phyloP scores from a whole-genome alignment of 2,888 invertebrate genomes.

The Apamea epomidion region DNA sequence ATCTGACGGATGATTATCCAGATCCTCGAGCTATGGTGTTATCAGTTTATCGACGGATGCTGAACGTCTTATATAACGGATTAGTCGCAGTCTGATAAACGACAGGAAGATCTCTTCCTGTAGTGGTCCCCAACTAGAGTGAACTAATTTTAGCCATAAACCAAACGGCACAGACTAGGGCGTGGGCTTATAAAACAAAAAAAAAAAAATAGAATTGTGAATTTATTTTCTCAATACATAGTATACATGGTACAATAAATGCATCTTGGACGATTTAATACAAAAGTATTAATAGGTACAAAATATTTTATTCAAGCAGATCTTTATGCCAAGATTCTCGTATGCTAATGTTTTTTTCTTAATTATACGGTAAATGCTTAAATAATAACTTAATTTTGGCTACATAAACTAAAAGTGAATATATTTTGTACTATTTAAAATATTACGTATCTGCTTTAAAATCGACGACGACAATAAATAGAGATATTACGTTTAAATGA shows the following conservation, averaged over 20 bases:
- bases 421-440: constrained; percentile 81
- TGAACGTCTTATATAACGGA: constrained; percentile 11
- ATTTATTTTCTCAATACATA: constrained; percentile 72
- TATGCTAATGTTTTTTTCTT: constrained; percentile 61
- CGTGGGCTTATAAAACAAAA: constrained; percentile 15
- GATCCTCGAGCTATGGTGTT: not conserved
- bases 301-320: constrained; percentile 58
- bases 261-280: constrained; percentile 82
- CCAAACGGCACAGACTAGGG: not conserved
- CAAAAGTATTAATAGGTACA: constrained; percentile 75
- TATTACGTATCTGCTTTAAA: constrained; percentile 67
- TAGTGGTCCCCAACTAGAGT: constrained; percentile 3
- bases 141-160: constrained; percentile 22
- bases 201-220: constrained; percentile 39
- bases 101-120: constrained; percentile 32
- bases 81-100: constrained; percentile 8
- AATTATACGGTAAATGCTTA: constrained; percentile 64
- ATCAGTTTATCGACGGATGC: constrained; percentile 20
- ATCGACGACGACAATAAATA: constrained; percentile 68
- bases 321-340: constrained; percentile 57
- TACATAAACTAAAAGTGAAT: constrained; percentile 66
- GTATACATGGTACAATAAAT: constrained; percentile 80
- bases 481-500: constrained; percentile 53
- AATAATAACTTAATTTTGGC: constrained; percentile 62
- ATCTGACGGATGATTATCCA: not conserved